A percentile compares a stretch with the other conserved stretches of the same genome.
Conservation (phyloP, 2,797 vertebrate species). For the Helarctos malayanus region DNA sequence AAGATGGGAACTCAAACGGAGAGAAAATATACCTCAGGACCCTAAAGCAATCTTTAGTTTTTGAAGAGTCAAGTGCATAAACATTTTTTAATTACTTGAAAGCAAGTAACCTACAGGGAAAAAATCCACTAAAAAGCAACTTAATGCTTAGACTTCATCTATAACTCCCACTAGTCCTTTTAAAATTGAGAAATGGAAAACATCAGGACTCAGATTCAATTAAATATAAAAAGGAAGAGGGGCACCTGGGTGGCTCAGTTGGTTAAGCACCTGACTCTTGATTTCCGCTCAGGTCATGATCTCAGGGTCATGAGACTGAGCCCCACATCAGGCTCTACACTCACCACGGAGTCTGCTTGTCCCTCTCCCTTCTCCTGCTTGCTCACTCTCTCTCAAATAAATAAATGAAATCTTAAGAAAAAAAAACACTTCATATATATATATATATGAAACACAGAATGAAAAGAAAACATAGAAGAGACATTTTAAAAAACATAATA, state of each 20-base stretch:
- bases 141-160: slow-evolving; percentile 25
- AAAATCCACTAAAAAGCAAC: slow-evolving; percentile 34
- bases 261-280: not conserved
- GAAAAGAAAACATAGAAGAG: not conserved
- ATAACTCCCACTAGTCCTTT: not conserved
- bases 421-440: too few species aligned
- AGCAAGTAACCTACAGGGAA: slow-evolving; percentile 20
- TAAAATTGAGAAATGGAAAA: slow-evolving; percentile 33
- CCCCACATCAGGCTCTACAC: not conserved
- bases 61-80: slow-evolving; percentile 1
- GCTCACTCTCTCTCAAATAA: not conserved
- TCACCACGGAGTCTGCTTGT: not conserved
- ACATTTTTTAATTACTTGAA: slow-evolving; percentile 41
- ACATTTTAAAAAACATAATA: slow-evolving; percentile 10
- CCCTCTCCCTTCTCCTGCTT: not conserved
- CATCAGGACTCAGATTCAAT: not conserved
- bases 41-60: slow-evolving; percentile 41
- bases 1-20: not conserved
- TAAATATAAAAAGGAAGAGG: not conserved
- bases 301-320: not conserved
- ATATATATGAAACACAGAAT: not conserved
- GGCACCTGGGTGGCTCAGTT: not conserved
- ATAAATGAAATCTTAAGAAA: not conserved
- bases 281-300: not conserved
- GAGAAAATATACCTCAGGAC: not conserved